Base-by-base conservation (phyloP, 2,113 vertebrate genomes). In the Pionites leucogaster region DNA sequence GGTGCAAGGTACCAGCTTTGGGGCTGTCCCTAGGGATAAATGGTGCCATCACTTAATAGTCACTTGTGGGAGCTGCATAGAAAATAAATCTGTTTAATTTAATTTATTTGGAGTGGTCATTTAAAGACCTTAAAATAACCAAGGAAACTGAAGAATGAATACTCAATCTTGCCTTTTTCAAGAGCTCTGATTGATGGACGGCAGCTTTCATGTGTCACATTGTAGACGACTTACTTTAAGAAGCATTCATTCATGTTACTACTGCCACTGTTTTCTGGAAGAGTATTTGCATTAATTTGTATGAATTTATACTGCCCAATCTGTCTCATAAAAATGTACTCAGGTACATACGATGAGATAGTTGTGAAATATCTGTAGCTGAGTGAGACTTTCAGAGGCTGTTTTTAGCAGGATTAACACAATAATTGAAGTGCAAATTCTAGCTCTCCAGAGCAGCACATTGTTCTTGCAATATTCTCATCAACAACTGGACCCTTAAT, bases 71-170 rank as follows among this genome's bases (percentile, higher is more conserved):
- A n/a, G n/a, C n/a, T n/a, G n/a, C n/a, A n/a, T n/a, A 72, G 82
- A 80, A 93, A 86, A 46, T 44, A 37, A 90, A 55, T 5, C 49
- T 44, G 7, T n/a, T 49, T 95, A 65, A 77, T 79, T 89, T 87
- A 68, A 76, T 88, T 93, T 96, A 16, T 83, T 23, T 50, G 10
- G 18, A 88, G 46, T 20, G 39, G 53, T 91, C 67, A 82, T 93
- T 93, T 88, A 39, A 63, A 70, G 63, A 59, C 37, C 49, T 88
- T 77, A 90, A 88, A 90, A 88, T 86, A 96, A 76, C 24, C 37
- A n/a, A 33, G 37, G 75, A 90, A 94, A 86, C 55, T 53, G 42
- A 81, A 86, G n/a, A 29, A 85, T 63, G 65, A 59, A 67, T 49
- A 16, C 3, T 74, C 12, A 74, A 13, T 42, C 8, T 85, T 50